Evolutionary conservation across 1,140 invertebrate species (phyloP).

Genomic region (Aplysia californica): DNA sequence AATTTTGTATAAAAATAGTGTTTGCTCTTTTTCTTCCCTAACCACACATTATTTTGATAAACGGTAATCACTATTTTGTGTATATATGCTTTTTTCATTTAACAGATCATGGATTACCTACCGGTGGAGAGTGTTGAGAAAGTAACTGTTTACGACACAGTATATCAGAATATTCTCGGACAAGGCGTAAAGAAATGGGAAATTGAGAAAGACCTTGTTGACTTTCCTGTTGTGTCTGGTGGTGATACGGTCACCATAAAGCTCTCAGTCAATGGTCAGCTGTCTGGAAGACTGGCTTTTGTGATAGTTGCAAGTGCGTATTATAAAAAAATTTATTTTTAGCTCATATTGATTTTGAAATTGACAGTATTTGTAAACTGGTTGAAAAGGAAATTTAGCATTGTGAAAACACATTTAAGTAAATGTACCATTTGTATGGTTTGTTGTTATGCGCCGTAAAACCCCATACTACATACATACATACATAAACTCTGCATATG

Average conservation of each 20-base stretch:
- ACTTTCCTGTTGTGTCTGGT: conserved; percentile 61
- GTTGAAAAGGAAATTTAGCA: neutral
- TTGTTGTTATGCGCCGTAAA: no score
- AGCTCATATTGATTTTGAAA: no score
- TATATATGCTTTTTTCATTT: no score
- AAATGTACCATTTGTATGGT: no score
- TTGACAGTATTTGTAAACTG: no score
- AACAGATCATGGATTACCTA: conserved; percentile 65
- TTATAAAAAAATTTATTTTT: neutral
- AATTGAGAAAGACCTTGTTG: conserved; percentile 63
- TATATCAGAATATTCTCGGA: conserved; percentile 2
- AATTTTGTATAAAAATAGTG: neutral
- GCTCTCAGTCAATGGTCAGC: conserved; percentile 46
- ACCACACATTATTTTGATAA: no score
- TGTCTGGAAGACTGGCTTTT: conserved; percentile 61
- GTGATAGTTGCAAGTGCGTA: conserved; percentile 57
- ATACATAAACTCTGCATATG: no score
- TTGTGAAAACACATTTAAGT: neutral
- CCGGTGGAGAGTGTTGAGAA: conserved; percentile 58
- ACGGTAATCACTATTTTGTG: no score
- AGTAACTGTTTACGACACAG: conserved; percentile 57
- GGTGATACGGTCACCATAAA: conserved; percentile 50
- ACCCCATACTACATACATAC: no score
- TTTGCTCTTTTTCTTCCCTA: neutral
- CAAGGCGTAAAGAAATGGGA: conserved; percentile 45